Evolutionary conservation across 2,888 invertebrate species (phyloP).

Genomic region (Lottia gigantea): DNA sequence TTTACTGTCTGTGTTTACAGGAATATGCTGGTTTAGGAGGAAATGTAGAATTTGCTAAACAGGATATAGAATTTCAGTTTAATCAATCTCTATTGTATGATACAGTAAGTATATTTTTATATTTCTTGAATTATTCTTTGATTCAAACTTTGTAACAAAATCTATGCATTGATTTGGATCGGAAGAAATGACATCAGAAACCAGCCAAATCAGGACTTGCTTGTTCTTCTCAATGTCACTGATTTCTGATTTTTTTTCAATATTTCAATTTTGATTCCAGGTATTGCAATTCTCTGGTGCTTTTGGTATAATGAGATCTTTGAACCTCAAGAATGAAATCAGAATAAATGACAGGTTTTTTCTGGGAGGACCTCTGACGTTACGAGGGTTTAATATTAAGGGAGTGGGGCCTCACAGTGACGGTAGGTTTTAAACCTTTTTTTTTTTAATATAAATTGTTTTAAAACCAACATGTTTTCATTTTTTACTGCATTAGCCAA

Average conservation of each 20-base stretch:
- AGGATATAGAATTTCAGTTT: constrained; percentile 80
- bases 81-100: constrained; percentile 76
- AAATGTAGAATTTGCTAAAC: constrained; percentile 88
- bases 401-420: constrained; percentile 89
- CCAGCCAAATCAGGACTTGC: too few species aligned
- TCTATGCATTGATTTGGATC: too few species aligned
- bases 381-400: constrained; percentile 88
- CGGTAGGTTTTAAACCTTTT: constrained; percentile 68
- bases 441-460: background rate
- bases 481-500: background rate
- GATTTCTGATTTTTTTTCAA: background rate
- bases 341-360: constrained; percentile 78
- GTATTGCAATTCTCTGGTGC: constrained; percentile 79
- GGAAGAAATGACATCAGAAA: too few species aligned
- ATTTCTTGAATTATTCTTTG: too few species aligned
- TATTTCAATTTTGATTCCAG: constrained; percentile 68
- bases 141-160: too few species aligned
- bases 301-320: constrained; percentile 75
- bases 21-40: constrained; percentile 93
- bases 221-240: too few species aligned
- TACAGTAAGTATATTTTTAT: constrained; percentile 70
- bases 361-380: constrained; percentile 87
- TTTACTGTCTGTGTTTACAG: constrained; percentile 64
- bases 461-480: too few species aligned
- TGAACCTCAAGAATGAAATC: constrained; percentile 68